Conservation (phyloP, 1,140 invertebrate genomes). For the Paracyclopina nana region DNA sequence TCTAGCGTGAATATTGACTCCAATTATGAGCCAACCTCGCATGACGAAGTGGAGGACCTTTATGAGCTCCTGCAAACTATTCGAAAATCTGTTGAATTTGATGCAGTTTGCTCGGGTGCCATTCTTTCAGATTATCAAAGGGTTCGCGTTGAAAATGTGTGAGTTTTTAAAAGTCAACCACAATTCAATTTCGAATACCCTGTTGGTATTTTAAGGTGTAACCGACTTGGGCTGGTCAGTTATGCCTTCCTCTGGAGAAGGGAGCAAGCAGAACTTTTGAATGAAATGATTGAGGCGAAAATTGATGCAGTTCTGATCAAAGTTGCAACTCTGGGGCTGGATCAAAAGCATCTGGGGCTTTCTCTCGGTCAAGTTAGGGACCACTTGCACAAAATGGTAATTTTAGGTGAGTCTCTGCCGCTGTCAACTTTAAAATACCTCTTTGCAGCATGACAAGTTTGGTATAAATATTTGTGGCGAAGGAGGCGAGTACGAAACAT, state of each 20-base stretch:
- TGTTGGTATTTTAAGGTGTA: constrained; percentile 49
- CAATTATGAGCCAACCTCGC: constrained; percentile 56
- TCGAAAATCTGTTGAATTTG: constrained; percentile 53
- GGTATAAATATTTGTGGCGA: constrained; percentile 94
- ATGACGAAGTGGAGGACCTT: constrained; percentile 98
- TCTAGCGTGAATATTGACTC: constrained; percentile 48
- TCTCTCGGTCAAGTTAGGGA: background rate
- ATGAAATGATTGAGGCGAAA: constrained; percentile 86
- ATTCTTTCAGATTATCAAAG: constrained; percentile 96
- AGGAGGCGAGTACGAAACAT: constrained; percentile 96
- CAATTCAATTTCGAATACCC: background rate
- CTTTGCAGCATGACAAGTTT: constrained; percentile 62
- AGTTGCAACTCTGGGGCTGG: constrained; percentile 74
- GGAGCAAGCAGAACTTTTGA: constrained; percentile 78
- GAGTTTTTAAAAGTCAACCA: constrained; percentile 30
- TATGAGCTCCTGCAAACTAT: constrained; percentile 60
- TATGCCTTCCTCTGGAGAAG: constrained; percentile 83
- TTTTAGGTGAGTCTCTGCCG: background rate
- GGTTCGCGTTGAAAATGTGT: constrained; percentile 92
- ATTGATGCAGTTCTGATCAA: constrained; percentile 90
- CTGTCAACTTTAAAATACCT: background rate
- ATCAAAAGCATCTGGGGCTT: constrained; percentile 4
- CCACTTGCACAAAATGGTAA: constrained; percentile 9
- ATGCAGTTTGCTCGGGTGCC: constrained; percentile 86
- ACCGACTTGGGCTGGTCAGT: constrained; percentile 61